phyloP scores from a whole-genome alignment of 2,888 invertebrate genomes.

The Campaea margaritaria region DNA sequence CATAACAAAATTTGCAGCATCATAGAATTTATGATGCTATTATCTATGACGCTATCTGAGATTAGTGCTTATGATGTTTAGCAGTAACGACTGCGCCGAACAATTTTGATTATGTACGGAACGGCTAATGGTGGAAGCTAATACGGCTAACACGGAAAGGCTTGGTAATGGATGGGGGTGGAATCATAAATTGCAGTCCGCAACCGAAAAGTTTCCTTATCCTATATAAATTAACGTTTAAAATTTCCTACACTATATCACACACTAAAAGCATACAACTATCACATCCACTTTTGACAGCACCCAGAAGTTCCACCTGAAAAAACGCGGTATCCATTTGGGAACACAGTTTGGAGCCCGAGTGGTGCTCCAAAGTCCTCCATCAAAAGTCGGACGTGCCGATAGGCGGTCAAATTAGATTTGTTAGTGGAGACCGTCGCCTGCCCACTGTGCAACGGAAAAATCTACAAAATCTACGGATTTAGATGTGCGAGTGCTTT shows the following conservation, averaged over 20 bases:
- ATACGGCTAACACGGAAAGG: no score
- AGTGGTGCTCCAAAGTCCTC: constrained; percentile 69
- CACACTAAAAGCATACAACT: background rate
- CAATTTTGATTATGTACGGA: no score
- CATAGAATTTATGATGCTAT: background rate
- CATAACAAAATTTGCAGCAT: background rate
- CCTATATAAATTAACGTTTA: no score
- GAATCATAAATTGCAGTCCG: no score
- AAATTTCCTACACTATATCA: background rate
- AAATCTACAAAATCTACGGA: constrained; percentile 47
- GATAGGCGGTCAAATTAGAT: constrained; percentile 76
- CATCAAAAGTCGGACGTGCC: constrained; percentile 74
- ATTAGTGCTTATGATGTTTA: no score
- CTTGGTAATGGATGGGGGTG: no score
- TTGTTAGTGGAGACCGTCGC: constrained; percentile 66
- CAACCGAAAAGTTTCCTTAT: no score
- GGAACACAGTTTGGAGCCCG: constrained; percentile 32
- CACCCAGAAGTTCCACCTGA: constrained; percentile 14
- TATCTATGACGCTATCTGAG: no score
- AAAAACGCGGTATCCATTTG: constrained; percentile 43
- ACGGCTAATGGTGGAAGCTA: no score
- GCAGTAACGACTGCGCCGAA: no score
- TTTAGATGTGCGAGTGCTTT: constrained; percentile 31
- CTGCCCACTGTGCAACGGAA: constrained; percentile 44
- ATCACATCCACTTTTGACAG: constrained; percentile 6